Base-by-base conservation (phyloP, 2,888 invertebrate genomes). In the Sinelater perroti region DNA sequence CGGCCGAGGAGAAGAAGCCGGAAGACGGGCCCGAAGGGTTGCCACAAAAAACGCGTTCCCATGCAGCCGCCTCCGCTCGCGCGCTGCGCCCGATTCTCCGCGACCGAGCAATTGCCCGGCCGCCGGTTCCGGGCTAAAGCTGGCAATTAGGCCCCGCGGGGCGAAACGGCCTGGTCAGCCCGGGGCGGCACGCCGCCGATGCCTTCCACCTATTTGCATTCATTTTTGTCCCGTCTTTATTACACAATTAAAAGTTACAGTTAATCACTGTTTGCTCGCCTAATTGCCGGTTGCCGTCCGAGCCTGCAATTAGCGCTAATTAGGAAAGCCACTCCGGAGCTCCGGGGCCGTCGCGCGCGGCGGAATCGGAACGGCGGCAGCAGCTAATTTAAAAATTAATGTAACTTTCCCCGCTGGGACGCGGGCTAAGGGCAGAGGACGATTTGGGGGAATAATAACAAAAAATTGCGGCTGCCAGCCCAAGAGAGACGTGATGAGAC, bases 11-110 rank as follows among this genome's bases (percentile, higher is more conserved):
- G n/a, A n/a, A 28, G 28, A n/a, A n/a, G 36, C 36, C 36, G 36
- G 18, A 10, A 56, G 63, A 63, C 61, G 50, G 60, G 63, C 55
- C 52, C 21, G 59, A 66, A 61, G 65, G 65, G 62, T 65, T 61
- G 51, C 40, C 40, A 56, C 46, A 60, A 54, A 64, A 64, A 65
- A 52, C 31, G 40, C 49, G 56, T 59, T 62, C 64, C 57, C 61
- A 62, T 62, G 51, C 42, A 52, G 33, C 31, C 8, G 26, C n/a
- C n/a, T n/a, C n/a, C n/a, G n/a, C n/a, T n/a, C n/a, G n/a, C n/a
- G n/a, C n/a, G n/a, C n/a, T n/a, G n/a, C n/a, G n/a, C n/a, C n/a
- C n/a, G n/a, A n/a, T n/a, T n/a, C n/a, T n/a, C n/a, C n/a, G n/a
- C n/a, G n/a, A n/a, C n/a, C n/a, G n/a, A n/a, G n/a, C n/a, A n/a